phyloP scores from a whole-genome alignment of 2,797 vertebrate species.

The Sebastes minor region DNA sequence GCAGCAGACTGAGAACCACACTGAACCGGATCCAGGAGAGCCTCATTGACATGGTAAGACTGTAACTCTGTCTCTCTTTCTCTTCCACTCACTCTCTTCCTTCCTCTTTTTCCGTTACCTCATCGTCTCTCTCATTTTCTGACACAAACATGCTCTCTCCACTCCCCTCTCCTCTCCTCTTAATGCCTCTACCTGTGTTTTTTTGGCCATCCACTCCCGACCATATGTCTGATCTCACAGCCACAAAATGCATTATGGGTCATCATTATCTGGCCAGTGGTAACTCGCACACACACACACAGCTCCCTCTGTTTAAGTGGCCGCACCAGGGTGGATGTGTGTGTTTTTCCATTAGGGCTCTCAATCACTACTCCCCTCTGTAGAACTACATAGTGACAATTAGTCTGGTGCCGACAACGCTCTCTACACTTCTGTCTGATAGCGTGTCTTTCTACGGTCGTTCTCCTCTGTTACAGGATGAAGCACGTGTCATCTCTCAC shows the following conservation, averaged over 20 bases:
- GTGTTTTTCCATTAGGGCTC: conserved; percentile 72
- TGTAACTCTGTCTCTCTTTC: neutral
- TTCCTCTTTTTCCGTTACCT: conserved; percentile 24
- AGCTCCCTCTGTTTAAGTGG: conserved; percentile 40
- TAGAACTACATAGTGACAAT: conserved; percentile 52
- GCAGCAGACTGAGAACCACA: conserved; percentile 95
- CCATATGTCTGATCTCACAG: conserved; percentile 7
- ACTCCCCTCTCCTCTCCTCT: conserved; percentile 5
- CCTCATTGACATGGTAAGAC: conserved; percentile 95
- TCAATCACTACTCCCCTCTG: conserved; percentile 41
- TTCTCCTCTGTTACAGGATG: conserved; percentile 11
- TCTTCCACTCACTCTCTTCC: conserved; percentile 5
- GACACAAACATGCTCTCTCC: conserved; percentile 39
- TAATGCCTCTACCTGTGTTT: conserved; percentile 23
- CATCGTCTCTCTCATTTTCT: conserved; percentile 31
- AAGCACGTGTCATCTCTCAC: neutral
- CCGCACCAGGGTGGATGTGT: conserved; percentile 19
- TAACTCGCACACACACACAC: conserved; percentile 28
- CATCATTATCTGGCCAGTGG: conserved; percentile 63
- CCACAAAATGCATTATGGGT: conserved; percentile 72
- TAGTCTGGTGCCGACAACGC: conserved; percentile 32
- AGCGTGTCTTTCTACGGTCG: neutral
- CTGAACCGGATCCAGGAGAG: conserved; percentile 97
- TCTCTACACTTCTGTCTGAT: conserved; percentile 4
- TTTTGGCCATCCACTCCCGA: conserved; percentile 12